Evolutionary conservation across 2,113 vertebrate genomes (phyloP), one percentile per base, ranked within the genome.

Genomic region (Pygoscelis antarcticus): DNA sequence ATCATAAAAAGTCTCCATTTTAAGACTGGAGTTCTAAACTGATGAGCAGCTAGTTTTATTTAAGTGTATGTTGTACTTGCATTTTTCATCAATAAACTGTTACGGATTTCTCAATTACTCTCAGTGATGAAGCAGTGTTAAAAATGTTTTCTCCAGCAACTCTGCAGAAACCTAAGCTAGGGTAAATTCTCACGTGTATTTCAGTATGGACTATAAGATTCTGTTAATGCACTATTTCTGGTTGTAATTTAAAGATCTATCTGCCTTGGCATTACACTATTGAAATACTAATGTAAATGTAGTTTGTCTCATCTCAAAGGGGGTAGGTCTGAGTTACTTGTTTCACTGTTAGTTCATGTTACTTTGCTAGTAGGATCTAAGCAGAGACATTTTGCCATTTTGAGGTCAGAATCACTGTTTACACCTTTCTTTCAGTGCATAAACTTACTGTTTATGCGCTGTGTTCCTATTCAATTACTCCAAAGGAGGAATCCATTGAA

Each of bases 61-160:
- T 3, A 65, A 82, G 8, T 32, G 8, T 40, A 11, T 69, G 40
- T 36, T 79, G 52, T 74, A 62, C 17, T 74, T 89, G 44, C 22
- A 26, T 76, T 95, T 88, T 75, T 25, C 78, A 84, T 32, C 60
- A 94, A 83, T 94, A 87, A 96, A 97, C 75, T 34, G 36, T 32
- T 65, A 17, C 2, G 4, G 61, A 83, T 36, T 71, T 89, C 84
- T 89, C 21, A 30, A 0, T 47, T 32, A 22, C 7, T 76, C 47
- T 61, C 8, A 14, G 34, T 47, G 42, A 40, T 8, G 38, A 4
- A 76, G 38, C 55, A 49, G 16, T 12, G 13, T 69, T 58, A 69
- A 52, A 72, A 77, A 23, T 20, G 32, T 60, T 71, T 90, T 83
- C 29, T 86, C 32, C 46, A 92, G 69, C 38, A 87, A 14, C 25